A percentile compares a stretch with the other conserved stretches of the same genome.
These are phyloP conservation scores for Pterocles gutturalis DNA, from an alignment of 2,113 vertebrate genomes.

Conservation along the genomic window DNA sequence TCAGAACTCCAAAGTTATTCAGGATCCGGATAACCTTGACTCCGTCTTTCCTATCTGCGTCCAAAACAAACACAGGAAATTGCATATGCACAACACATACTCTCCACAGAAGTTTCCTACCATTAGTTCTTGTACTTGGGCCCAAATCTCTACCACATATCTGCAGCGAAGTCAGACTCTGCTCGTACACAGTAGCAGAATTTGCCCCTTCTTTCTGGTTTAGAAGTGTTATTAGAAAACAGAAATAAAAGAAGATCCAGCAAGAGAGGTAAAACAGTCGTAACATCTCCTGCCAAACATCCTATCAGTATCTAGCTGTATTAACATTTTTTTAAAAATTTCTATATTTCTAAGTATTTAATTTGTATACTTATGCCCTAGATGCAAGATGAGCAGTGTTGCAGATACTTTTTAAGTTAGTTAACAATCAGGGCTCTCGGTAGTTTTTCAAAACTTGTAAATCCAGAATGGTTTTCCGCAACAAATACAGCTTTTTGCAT, in stretches of 20 bases:
- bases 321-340: neutral
- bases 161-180: neutral
- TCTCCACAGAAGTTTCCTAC: neutral
- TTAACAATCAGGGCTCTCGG: neutral
- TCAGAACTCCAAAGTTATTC: neutral
- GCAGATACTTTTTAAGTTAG: neutral
- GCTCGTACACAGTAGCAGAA: neutral
- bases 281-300: neutral
- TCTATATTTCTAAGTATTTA: neutral
- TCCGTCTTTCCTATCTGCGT: neutral
- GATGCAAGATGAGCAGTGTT: neutral
- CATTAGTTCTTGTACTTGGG: neutral
- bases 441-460: neutral
- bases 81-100: neutral
- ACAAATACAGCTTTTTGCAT: neutral
- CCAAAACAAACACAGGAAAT: conserved; percentile 41
- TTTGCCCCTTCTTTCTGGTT: neutral
- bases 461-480: neutral
- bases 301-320: neutral
- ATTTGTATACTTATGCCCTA: neutral
- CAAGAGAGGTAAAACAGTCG: neutral
- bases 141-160: neutral
- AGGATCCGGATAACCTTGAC: neutral
- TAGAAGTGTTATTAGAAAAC: neutral
- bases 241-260: neutral